Percentiles rank a stretch among this genome's conserved stretches.
Conservation (phyloP, 2,888 invertebrate genomes). For the Parnassius orleans region DNA sequence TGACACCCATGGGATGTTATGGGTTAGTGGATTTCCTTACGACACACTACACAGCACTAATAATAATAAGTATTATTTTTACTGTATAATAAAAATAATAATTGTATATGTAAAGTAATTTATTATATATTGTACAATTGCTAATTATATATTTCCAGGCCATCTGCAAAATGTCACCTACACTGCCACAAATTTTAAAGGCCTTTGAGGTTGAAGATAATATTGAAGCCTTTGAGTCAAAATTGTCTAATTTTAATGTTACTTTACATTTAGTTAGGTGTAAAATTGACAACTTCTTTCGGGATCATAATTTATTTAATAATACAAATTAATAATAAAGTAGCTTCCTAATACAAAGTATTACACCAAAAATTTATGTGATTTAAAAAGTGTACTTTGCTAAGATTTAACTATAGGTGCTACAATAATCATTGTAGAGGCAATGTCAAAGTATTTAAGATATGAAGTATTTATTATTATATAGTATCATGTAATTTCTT, state of each 20-base stretch:
- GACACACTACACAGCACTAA: too few species aligned
- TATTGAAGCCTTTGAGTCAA: constrained; percentile 60
- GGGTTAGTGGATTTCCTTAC: too few species aligned
- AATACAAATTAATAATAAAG: constrained; percentile 29
- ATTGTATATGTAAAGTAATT: too few species aligned
- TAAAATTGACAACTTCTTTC: constrained; percentile 82
- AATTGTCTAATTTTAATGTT: constrained; percentile 66
- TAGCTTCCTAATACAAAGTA: constrained; percentile 25
- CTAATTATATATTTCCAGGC: constrained; percentile 69
- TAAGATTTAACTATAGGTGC: constrained; percentile 39
- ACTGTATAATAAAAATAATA: too few species aligned
- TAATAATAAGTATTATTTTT: too few species aligned
- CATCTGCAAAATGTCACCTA: constrained; percentile 83
- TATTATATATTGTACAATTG: background rate
- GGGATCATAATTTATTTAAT: constrained; percentile 77
- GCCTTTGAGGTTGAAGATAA: constrained; percentile 67
- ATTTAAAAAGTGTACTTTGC: constrained; percentile 31
- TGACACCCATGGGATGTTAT: too few species aligned
- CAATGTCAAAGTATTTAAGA: constrained; percentile 32
- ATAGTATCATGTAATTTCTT: constrained; percentile 24
- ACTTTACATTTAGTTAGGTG: constrained; percentile 81
- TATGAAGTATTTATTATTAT: constrained; percentile 26
- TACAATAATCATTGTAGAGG: constrained; percentile 39
- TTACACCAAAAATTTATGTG: constrained; percentile 23
- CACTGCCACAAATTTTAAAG: constrained; percentile 77